These are phyloP conservation scores for Omphaloscelis lunosa DNA, from an alignment of 2,888 invertebrate species.

Conservation along the genomic window DNA sequence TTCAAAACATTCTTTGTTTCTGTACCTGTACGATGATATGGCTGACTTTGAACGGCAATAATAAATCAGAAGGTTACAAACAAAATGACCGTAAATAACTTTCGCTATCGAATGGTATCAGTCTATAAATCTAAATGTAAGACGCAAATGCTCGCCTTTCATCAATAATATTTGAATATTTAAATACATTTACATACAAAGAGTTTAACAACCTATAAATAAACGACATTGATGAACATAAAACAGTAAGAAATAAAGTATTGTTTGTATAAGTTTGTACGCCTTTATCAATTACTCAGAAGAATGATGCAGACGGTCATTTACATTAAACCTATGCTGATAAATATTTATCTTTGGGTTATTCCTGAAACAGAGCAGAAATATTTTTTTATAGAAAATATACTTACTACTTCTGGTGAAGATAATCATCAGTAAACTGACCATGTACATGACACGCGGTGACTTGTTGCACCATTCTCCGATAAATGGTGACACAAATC, in stretches of 20 bases:
- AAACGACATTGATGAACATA: constrained; percentile 27
- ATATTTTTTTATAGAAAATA: background rate
- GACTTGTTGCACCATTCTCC: constrained; percentile 92
- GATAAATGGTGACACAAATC: constrained; percentile 92
- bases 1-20: background rate
- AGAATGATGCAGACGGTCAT: constrained; percentile 41
- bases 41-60: background rate
- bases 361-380: constrained; percentile 4
- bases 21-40: background rate
- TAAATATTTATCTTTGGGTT: constrained; percentile 6
- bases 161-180: constrained; percentile 30
- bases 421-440: constrained; percentile 91
- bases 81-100: background rate
- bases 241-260: constrained; percentile 23
- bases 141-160: constrained; percentile 3
- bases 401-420: constrained; percentile 92
- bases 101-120: constrained; percentile 4
- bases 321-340: constrained; percentile 36
- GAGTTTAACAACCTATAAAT: constrained; percentile 40
- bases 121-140: constrained; percentile 19
- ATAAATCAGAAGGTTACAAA: background rate
- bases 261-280: constrained; percentile 19
- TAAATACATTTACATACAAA: constrained; percentile 41
- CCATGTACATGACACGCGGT: constrained; percentile 92
- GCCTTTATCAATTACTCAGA: constrained; percentile 27